Evolutionary conservation across 2,797 vertebrate species (phyloP).

Genomic region (Enteromius mattozi): DNA sequence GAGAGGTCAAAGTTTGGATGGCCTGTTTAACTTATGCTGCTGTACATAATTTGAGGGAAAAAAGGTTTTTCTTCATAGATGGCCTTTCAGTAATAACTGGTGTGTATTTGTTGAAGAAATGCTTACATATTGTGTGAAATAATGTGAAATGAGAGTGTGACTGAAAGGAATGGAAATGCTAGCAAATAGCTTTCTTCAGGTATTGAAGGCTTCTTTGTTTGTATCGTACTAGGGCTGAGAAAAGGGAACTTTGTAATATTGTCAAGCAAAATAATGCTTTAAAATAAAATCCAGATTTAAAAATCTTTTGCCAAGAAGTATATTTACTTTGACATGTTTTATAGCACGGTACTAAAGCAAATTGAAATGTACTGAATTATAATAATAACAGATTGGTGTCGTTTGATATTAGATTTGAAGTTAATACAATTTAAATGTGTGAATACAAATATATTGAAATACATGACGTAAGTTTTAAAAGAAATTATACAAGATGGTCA

Average conservation of each 20-base stretch:
- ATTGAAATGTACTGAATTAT: no score
- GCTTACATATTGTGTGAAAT: neutral
- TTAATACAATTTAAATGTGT: neutral
- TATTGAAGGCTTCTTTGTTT: neutral
- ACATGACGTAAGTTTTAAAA: neutral
- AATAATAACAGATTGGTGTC: no score
- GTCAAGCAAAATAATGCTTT: neutral
- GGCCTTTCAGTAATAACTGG: neutral
- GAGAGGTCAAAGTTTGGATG: neutral
- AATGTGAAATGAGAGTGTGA: neutral
- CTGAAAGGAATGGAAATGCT: neutral
- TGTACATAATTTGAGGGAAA: neutral
- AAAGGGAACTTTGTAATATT: neutral
- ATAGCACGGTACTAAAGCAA: neutral
- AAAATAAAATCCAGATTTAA: neutral
- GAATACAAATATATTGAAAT: neutral
- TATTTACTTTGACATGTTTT: neutral
- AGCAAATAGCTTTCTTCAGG: neutral
- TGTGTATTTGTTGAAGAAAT: neutral
- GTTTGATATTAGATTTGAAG: neutral
- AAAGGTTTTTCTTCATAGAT: neutral
- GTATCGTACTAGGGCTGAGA: neutral
- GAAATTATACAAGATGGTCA: neutral
- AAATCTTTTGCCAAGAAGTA: neutral
- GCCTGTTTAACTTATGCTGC: neutral